These are phyloP conservation scores for Eclectus roratus DNA, from an alignment of 2,113 vertebrate species.

Conservation along the genomic window DNA sequence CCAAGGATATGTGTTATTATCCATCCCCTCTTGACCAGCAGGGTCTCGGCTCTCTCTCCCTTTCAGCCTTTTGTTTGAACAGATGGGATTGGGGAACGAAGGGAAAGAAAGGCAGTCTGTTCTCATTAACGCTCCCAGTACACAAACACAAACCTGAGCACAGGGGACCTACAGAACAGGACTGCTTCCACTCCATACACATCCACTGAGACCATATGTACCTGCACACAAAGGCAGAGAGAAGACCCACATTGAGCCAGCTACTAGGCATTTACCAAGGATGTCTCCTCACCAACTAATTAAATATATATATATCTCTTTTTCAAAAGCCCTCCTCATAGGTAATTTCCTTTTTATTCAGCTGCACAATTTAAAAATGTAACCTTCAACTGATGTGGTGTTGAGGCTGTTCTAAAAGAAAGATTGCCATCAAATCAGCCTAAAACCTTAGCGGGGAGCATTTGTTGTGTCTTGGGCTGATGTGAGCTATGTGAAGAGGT, in stretches of 20 bases:
- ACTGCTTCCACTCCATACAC: constrained; percentile 66
- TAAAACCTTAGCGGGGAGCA: not conserved
- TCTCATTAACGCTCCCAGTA: constrained; percentile 82
- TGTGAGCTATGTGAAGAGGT: not conserved
- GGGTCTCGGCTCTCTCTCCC: constrained; percentile 80
- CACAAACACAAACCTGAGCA: constrained; percentile 80
- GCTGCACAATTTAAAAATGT: not conserved
- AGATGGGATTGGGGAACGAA: constrained; percentile 79
- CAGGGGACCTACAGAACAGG: constrained; percentile 69
- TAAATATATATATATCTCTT: not conserved
- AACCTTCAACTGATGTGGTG: not conserved
- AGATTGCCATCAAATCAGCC: not conserved
- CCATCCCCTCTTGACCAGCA: constrained; percentile 83
- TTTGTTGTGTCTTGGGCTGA: not conserved
- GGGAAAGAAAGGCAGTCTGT: constrained; percentile 81
- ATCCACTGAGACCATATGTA: constrained; percentile 64
- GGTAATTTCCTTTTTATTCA: constrained; percentile 9
- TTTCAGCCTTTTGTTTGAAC: constrained; percentile 86
- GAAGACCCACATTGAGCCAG: constrained; percentile 6
- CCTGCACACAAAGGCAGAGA: constrained; percentile 63
- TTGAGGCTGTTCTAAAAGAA: not conserved
- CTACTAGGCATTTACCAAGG: constrained; percentile 46
- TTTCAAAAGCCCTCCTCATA: not conserved
- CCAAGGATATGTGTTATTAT: constrained; percentile 85
- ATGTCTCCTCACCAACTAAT: constrained; percentile 47